Conservation (phyloP, 1,140 invertebrate species). For the honey bee (Apis mellifera) region Amel_HAv3.1 CM009932.2:11421501-11422000, state of each 20-base stretch:
- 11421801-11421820: conserved; percentile 72
- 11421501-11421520: conserved; percentile 75
- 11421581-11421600: too few species aligned
- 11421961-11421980: conserved; percentile 16
- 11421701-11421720: too few species aligned
- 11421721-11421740: neutral
- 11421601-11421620: too few species aligned
- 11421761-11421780: conserved; percentile 57
- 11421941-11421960: neutral
- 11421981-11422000: conserved; percentile 8
- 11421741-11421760: conserved; percentile 63
- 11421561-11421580: neutral
- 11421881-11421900: conserved; percentile 58
- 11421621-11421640: too few species aligned
- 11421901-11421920: conserved; percentile 60
- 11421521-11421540: conserved; percentile 41
- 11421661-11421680: neutral
- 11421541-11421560: neutral
- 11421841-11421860: conserved; percentile 76
- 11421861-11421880: conserved; percentile 67
- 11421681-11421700: too few species aligned
- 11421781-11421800: conserved; percentile 52
- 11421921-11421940: conserved; percentile 44
- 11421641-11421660: too few species aligned
- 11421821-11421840: conserved; percentile 66